Evolutionary conservation across 2,113 vertebrate species (phyloP).

Genomic region (Atrichornis clamosus): DNA sequence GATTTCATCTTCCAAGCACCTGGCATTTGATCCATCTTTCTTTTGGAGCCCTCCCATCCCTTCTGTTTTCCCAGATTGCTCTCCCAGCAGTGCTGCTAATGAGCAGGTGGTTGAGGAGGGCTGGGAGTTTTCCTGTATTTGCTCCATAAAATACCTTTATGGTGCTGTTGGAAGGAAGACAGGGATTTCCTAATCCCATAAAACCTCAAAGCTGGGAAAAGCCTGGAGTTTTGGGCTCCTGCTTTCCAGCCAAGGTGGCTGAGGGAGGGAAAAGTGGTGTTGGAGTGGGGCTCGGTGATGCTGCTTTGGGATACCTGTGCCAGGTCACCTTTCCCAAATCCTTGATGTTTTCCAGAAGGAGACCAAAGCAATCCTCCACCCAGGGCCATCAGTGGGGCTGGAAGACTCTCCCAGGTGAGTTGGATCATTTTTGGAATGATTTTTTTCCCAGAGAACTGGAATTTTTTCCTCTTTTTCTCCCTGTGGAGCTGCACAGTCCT

Average conservation of each 20-base stretch:
- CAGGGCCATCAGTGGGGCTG: neutral
- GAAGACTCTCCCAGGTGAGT: neutral
- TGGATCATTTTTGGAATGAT: neutral
- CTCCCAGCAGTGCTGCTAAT: neutral
- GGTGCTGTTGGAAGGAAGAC: neutral
- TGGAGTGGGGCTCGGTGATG: neutral
- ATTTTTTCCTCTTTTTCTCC: neutral
- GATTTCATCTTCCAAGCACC: neutral
- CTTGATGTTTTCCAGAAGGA: neutral
- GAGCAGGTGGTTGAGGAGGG: neutral
- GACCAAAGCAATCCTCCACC: neutral
- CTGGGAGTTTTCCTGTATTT: neutral
- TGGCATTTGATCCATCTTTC: neutral
- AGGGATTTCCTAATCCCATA: neutral
- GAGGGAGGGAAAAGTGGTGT: neutral
- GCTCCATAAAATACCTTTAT: neutral
- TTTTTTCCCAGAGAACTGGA: neutral
- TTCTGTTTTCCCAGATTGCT: neutral
- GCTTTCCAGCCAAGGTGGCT: neutral
- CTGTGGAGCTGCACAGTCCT: fast-evolving
- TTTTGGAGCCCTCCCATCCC: neutral
- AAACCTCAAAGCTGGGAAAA: neutral
- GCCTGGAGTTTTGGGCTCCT: neutral
- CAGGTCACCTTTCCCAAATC: neutral
- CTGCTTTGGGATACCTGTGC: neutral